Conservation (phyloP, 2,113 vertebrate species). For the Brachyhypopomus gauderio region DNA sequence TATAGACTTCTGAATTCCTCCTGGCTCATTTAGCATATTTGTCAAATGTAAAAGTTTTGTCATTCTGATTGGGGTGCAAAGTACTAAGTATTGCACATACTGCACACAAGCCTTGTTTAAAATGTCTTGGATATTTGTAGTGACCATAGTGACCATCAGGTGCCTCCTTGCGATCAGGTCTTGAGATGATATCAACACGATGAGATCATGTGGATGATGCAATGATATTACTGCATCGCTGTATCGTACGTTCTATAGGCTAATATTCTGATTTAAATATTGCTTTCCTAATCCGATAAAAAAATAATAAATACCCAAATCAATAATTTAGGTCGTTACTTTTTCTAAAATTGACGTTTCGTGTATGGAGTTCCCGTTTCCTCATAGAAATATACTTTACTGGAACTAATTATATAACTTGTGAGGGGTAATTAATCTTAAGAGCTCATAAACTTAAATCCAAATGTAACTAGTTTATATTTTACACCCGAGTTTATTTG, state of each 20-base stretch:
- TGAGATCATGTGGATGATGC: slow-evolving; percentile 46
- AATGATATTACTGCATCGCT: slow-evolving; percentile 15
- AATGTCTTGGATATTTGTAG: background rate
- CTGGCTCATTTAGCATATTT: background rate
- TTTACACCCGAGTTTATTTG: too few species aligned
- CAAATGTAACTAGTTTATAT: too few species aligned
- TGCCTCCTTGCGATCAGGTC: slow-evolving; percentile 27
- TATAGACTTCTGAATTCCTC: background rate
- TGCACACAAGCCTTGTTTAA: background rate
- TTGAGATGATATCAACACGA: slow-evolving; percentile 36
- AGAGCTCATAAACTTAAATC: too few species aligned
- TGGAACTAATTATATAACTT: too few species aligned
- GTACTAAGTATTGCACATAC: background rate
- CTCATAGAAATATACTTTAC: too few species aligned
- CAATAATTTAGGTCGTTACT: too few species aligned
- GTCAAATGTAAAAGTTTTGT: background rate
- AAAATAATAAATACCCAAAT: too few species aligned
- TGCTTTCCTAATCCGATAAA: too few species aligned
- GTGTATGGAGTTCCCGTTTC: too few species aligned
- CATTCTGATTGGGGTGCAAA: too few species aligned
- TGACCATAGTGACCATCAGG: background rate
- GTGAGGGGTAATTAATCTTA: too few species aligned
- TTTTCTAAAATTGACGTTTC: too few species aligned
- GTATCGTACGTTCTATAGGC: background rate
- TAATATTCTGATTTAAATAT: background rate